Conservation (phyloP, 92 coral and sea anemone genomes). For the Bergia sp. region DNA sequence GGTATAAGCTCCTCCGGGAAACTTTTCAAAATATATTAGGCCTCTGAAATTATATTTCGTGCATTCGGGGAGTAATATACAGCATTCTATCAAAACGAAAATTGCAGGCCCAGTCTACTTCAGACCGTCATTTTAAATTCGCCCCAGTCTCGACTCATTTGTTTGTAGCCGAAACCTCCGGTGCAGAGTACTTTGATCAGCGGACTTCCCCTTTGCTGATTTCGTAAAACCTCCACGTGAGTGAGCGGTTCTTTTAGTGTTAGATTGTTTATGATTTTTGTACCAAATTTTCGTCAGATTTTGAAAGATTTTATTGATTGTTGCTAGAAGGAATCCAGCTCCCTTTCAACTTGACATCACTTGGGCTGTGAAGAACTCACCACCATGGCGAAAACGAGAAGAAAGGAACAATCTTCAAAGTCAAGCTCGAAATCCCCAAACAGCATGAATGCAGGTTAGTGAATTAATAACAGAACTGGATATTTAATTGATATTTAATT, state of each 20-base stretch:
- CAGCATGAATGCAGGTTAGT: constrained; percentile 82
- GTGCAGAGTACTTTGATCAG: not conserved
- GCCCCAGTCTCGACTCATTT: not conserved
- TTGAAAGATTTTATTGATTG: not conserved
- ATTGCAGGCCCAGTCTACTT: too few relatives aligned
- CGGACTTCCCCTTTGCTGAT: constrained; percentile 1
- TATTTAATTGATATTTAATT: too few relatives aligned
- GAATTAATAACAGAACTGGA: not conserved
- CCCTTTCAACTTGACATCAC: not conserved
- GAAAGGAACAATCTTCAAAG: constrained; percentile 45
- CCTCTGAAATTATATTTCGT: too few relatives aligned
- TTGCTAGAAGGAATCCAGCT: not conserved
- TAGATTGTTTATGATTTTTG: not conserved
- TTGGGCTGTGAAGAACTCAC: not conserved
- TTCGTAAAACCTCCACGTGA: constrained; percentile 11
- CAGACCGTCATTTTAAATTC: too few relatives aligned
- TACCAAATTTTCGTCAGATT: not conserved
- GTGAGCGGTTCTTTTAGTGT: not conserved
- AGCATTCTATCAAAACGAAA: too few relatives aligned
- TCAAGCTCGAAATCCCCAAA: constrained; percentile 59
- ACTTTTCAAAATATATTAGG: too few relatives aligned
- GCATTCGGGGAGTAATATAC: too few relatives aligned
- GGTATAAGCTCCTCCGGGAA: too few relatives aligned
- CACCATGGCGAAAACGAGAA: constrained; percentile 74
- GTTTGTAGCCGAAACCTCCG: not conserved